Evolutionary conservation across 1,140 invertebrate genomes (phyloP), one percentile per base, ranked within the genome.

Genomic region (Pectinophora gossypiella): DNA sequence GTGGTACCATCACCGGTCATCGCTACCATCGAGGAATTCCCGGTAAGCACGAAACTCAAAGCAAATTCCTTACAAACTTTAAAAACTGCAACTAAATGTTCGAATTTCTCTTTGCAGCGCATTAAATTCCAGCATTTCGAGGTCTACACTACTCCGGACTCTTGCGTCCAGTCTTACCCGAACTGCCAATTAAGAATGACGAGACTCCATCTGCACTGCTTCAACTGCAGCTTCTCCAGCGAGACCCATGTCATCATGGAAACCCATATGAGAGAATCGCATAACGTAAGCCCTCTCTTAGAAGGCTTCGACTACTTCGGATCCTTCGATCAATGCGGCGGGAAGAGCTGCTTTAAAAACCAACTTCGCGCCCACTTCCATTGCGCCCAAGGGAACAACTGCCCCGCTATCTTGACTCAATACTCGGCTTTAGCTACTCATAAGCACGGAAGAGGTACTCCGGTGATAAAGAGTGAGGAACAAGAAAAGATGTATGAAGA

Each of bases 11-110:
- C 87, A 9, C 87, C 88, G 13, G 74, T 80, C 15, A 84, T 88
- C 43, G 62, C 84, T 19, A 83, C 72, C 3, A 86, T 89, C 38
- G 91, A 93, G 43, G 87, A 89, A 59, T 86, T 87, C 64, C 76
- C 83, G 48, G 87, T 89, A 80, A 85, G 79, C 20, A 20, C 18
- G 1, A 7, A 3, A 12, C 19, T 13, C 19, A 20, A 13, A 44
- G 7, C 3, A 21, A 19, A 5, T 9, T 19, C 18, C 3, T 12
- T 20, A 13, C 2, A 1, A 7, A 5, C 45, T 27, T 40, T 2
- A 42, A 9, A 43, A 36, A 20, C 35, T 44, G 19, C 18, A 18
- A 16, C 32, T 54, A 44, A 56, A 16, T 10, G 7, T 48, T 35
- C 10, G 18, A 42, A 53, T 56, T 51, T 65, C 27, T 66, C 53